Conservation (phyloP, 2,888 invertebrate genomes). For the Poecilus cupreus region DNA sequence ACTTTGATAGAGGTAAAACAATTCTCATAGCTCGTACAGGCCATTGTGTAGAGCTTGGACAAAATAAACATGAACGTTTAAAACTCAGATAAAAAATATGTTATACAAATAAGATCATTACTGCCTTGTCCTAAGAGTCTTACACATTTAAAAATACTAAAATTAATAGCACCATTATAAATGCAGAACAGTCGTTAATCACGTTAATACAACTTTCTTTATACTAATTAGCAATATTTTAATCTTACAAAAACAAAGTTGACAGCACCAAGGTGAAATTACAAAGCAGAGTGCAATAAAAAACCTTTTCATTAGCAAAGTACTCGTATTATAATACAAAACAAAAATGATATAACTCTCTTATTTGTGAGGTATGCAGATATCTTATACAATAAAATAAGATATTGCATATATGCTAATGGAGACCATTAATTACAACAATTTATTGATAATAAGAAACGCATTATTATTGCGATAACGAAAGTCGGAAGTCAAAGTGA, state of each 20-base stretch:
- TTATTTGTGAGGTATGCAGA: not conserved
- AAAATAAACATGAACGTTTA: too few relatives aligned
- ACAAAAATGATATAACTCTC: not conserved
- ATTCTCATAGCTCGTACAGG: too few relatives aligned
- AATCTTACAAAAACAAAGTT: constrained; percentile 24
- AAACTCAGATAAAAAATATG: too few relatives aligned
- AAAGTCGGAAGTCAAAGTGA: not conserved
- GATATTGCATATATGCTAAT: not conserved
- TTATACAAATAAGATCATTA: too few relatives aligned
- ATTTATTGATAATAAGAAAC: not conserved
- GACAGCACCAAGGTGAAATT: constrained; percentile 36
- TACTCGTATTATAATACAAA: constrained; percentile 1
- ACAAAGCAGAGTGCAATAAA: constrained; percentile 16
- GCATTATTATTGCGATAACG: not conserved
- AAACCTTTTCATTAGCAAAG: constrained; percentile 16
- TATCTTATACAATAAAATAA: not conserved
- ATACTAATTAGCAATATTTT: constrained; percentile 44
- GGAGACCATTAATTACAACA: not conserved
- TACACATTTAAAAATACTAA: not conserved
- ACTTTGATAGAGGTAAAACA: too few relatives aligned
- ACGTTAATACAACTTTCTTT: constrained; percentile 41
- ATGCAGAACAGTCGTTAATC: constrained; percentile 11
- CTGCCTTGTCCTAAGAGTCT: too few relatives aligned
- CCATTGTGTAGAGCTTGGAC: too few relatives aligned
- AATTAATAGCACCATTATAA: constrained; percentile 10